Conservation (phyloP, 2,797 vertebrate genomes). For the Lepilemur ruficaudatus region DNA sequence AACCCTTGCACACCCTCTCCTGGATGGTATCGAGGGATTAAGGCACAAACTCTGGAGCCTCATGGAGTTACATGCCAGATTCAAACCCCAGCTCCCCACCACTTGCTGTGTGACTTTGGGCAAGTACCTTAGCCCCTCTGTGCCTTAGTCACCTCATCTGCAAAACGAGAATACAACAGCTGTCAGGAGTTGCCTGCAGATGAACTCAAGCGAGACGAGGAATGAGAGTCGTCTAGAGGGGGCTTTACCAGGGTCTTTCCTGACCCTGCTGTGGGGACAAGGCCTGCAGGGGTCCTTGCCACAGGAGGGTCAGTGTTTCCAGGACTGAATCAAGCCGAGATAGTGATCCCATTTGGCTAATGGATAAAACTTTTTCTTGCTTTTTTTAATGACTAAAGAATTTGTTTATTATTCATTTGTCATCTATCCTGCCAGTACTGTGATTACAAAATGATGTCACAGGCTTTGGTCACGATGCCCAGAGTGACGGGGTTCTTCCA, state of each 20-base stretch:
- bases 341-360: neutral
- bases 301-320: neutral
- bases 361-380: neutral
- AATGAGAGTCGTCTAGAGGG: rapidly evolving
- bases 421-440: conserved; percentile 56
- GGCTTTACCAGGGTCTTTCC: neutral
- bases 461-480: conserved; percentile 20
- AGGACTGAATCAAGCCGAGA: neutral
- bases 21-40: rapidly evolving
- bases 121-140: neutral
- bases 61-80: too few relatives aligned
- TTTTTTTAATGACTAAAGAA: conserved; percentile 66
- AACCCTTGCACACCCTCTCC: neutral
- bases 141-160: neutral
- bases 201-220: rapidly evolving
- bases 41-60: neutral
- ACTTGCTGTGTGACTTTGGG: neutral
- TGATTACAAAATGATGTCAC: neutral
- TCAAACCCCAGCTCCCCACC: neutral
- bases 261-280: neutral
- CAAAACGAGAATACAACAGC: neutral
- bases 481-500: conserved; percentile 41
- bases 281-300: neutral
- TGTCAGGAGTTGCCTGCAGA: too few relatives aligned
- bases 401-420: conserved; percentile 28